Conservation (phyloP, 2,797 vertebrate species). For the Micromesistius poutassou region DNA sequence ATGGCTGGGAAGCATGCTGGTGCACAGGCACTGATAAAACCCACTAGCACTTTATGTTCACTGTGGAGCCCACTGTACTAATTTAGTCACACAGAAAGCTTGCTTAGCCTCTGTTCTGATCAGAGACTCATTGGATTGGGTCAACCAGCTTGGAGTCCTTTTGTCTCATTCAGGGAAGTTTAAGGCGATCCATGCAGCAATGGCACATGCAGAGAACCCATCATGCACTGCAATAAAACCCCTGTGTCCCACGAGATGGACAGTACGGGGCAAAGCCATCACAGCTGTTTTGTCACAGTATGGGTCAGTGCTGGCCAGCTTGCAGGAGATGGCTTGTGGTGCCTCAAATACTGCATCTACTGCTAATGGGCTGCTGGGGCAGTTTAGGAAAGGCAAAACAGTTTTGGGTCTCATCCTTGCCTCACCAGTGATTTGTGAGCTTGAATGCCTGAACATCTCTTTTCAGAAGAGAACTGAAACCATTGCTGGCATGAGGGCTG, state of each 20-base stretch:
- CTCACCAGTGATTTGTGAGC: constrained; percentile 23
- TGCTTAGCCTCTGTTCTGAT: constrained; percentile 1
- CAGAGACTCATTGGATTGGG: constrained; percentile 5
- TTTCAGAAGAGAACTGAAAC: constrained; percentile 18
- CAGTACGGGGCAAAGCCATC: no score
- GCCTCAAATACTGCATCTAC: constrained; percentile 16
- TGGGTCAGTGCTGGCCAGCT: no score
- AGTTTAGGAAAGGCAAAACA: constrained; percentile 24
- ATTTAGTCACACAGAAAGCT: no score
- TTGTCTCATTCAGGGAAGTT: constrained; percentile 16
- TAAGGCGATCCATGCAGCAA: no score
- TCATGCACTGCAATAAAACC: no score
- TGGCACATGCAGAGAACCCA: no score
- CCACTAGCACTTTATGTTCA: no score
- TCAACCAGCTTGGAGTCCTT: constrained; percentile 13
- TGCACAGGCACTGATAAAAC: no score
- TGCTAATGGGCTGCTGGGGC: constrained; percentile 22
- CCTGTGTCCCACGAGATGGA: no score
- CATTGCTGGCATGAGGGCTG: constrained; percentile 15
- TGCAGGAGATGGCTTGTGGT: no score
- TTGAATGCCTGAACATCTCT: constrained; percentile 28
- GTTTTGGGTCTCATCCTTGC: constrained; percentile 29
- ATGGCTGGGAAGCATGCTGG: background rate
- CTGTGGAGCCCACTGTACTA: no score
- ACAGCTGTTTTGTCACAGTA: no score